These are phyloP conservation scores for Brassicogethes aeneus DNA, from an alignment of 2,888 invertebrate species.

Conservation along the genomic window DNA sequence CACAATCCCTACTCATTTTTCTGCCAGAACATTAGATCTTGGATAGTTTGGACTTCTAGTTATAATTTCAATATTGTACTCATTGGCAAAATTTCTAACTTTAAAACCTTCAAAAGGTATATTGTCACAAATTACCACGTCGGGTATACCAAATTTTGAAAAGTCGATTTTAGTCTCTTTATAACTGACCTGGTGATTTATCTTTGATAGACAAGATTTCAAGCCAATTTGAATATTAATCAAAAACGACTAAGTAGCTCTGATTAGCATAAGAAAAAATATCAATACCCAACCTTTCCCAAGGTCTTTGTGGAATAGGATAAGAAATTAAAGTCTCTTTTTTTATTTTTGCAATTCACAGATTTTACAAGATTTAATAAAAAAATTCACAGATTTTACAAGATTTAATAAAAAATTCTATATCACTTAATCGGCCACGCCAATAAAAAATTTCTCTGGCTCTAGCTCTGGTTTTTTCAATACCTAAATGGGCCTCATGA, in stretches of 20 bases:
- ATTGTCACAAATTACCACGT: constrained; percentile 9
- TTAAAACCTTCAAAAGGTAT: constrained; percentile 8
- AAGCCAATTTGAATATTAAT: constrained; percentile 13
- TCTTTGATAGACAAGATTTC: constrained; percentile 9
- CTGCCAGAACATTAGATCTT: constrained; percentile 7
- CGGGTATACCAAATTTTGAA: constrained; percentile 9
- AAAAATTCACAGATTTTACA: no score
- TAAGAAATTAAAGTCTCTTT: no score
- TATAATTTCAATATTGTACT: constrained; percentile 7
- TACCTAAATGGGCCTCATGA: no score
- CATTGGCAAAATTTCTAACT: constrained; percentile 4
- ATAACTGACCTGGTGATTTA: constrained; percentile 11
- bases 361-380: no score
- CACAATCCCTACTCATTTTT: constrained; percentile 6
- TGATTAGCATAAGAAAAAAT: constrained; percentile 9
- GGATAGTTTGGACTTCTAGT: constrained; percentile 10
- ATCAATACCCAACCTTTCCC: no score
- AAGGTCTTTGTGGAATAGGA: no score
- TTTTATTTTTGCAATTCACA: no score
- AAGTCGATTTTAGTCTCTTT: constrained; percentile 7
- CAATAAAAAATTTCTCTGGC: no score
- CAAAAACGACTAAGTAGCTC: constrained; percentile 11
- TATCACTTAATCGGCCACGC: no score
- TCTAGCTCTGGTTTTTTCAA: no score
- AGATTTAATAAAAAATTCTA: no score